Conservation (phyloP, 2,797 vertebrate genomes). For the Anolis apletophallus region DNA sequence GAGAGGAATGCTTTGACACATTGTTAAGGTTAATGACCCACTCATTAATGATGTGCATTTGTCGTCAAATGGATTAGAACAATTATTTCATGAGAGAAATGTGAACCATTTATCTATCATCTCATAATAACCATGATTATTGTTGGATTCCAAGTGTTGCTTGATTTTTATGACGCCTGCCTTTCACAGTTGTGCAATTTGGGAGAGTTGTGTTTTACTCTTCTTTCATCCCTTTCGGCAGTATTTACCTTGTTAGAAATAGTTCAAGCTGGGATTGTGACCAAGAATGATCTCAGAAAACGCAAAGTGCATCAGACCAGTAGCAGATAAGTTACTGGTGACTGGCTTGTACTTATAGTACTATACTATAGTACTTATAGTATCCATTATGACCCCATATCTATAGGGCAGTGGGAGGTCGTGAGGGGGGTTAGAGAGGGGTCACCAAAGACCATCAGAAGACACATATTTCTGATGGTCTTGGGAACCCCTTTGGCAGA, state of each 20-base stretch:
- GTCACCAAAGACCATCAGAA: too few relatives aligned
- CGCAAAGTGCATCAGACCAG: background rate
- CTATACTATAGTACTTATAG: too few relatives aligned
- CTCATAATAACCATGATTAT: slow-evolving; percentile 24
- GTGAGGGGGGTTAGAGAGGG: too few relatives aligned
- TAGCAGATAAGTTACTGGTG: background rate
- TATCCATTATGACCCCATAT: too few relatives aligned
- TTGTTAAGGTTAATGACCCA: slow-evolving; percentile 12
- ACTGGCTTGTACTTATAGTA: background rate
- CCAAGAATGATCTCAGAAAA: slow-evolving; percentile 37
- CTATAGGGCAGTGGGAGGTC: too few relatives aligned
- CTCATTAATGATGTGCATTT: slow-evolving; percentile 22
- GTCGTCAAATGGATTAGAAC: slow-evolving; percentile 18
- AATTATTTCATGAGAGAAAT: slow-evolving; percentile 6
- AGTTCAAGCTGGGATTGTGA: background rate
- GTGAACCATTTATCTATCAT: background rate
- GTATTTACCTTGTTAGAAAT: background rate
- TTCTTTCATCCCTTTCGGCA: background rate
- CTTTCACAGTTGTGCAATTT: background rate
- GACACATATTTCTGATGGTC: too few relatives aligned
- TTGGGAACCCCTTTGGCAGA: too few relatives aligned
- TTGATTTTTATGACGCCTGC: slow-evolving; percentile 17
- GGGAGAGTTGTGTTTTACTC: background rate
- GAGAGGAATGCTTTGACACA: background rate
- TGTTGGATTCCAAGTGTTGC: background rate